Conservation (phyloP, 2,113 vertebrate genomes). For the Scomber colias region DNA sequence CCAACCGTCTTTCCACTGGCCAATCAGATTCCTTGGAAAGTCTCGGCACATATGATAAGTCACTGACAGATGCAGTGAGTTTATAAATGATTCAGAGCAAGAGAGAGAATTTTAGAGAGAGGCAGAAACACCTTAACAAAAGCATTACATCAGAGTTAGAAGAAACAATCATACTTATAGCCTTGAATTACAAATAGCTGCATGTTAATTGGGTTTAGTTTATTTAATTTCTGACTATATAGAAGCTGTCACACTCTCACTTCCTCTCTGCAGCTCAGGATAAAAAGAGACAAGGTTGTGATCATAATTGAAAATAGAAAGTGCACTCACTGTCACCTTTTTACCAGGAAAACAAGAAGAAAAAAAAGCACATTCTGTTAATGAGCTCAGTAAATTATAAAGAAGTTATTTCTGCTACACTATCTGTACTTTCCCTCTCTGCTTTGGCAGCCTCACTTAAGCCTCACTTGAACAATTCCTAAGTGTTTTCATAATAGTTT, state of each 20-base stretch:
- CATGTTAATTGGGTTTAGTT: background rate
- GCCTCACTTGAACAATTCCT: no score
- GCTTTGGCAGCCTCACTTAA: no score
- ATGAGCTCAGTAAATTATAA: constrained; percentile 32
- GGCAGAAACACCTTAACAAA: background rate
- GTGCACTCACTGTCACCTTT: constrained; percentile 11
- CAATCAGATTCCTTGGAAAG: background rate
- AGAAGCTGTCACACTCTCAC: background rate
- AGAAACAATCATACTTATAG: no score
- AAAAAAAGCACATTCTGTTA: constrained; percentile 25
- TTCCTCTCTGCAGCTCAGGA: constrained; percentile 14
- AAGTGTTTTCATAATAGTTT: no score
- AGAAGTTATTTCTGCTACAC: background rate
- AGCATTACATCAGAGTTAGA: no score
- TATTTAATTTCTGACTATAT: background rate
- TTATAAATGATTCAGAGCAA: background rate
- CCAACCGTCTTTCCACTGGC: background rate
- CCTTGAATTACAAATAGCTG: background rate
- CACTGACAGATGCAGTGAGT: background rate
- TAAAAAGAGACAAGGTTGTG: constrained; percentile 28
- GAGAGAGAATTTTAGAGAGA: background rate
- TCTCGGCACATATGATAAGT: no score
- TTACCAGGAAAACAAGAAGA: constrained; percentile 3
- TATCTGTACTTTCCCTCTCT: no score
- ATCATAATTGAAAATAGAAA: constrained; percentile 40